Percentiles rank a stretch among this genome's conserved stretches.
Conservation (phyloP, 2,888 invertebrate species). For the Lasioglossum zephyrum region DNA sequence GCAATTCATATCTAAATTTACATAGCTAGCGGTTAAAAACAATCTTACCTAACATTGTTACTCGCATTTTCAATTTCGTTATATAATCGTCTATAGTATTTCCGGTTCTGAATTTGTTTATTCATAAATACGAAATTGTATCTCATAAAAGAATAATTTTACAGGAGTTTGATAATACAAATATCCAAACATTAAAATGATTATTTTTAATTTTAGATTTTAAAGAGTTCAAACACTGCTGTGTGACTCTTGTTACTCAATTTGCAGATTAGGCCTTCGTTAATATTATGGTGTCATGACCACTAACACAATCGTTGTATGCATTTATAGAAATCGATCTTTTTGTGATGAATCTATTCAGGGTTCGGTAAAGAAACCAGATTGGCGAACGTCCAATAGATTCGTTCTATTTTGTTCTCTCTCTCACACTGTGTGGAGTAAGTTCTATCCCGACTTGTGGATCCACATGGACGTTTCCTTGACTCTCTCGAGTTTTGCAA, state of each 20-base stretch:
- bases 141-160: background rate
- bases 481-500: constrained; percentile 22
- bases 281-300: background rate
- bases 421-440: constrained; percentile 38
- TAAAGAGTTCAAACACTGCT: background rate
- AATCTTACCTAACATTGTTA: background rate
- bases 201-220: background rate
- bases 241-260: too few species aligned
- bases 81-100: background rate
- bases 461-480: constrained; percentile 51
- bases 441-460: constrained; percentile 56
- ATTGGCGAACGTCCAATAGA: constrained; percentile 75
- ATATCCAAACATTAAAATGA: background rate
- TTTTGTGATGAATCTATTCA: constrained; percentile 48
- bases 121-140: background rate
- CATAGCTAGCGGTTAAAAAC: background rate
- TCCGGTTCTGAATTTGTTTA: background rate
- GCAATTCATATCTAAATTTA: background rate
- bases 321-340: constrained; percentile 43
- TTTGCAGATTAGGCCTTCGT: background rate
- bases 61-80: background rate
- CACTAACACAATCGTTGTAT: background rate
- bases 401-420: constrained; percentile 79
- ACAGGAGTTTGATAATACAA: background rate
- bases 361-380: constrained; percentile 62